Evolutionary conservation across 2,797 vertebrate species (phyloP), one percentile per base, ranked within the genome.

Genomic region (Anguilla pacifica): DNA sequence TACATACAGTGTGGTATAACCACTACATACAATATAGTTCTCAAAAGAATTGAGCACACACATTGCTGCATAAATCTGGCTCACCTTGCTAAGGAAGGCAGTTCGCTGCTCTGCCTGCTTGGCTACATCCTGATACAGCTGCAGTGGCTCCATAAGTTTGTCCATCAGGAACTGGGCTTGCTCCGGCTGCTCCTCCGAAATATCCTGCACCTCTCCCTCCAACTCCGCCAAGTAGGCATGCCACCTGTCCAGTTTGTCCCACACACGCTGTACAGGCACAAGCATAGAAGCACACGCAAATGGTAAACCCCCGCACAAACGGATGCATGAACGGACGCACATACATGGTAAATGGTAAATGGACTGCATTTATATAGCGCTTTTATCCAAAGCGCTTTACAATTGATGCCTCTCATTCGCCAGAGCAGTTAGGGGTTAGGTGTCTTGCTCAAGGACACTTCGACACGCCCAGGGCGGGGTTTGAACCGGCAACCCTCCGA

Each of bases 231-330:
- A 91, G 88, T 95, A 96, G 90, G 97, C 94, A 92, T 97, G 98
- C 97, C 98, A 99, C 0, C 92, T 88, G 19, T 99, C 99, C 77
- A 99, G 89, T 94, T 97, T 95, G 84, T 98, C 97, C 99, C 99
- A 99, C 64, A 97, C 95, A 88, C 91, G 92, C 98, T 99, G 94
- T 1, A 86, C 22, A 57, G 49, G 53, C 61, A 51, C 79, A 81
- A 17, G 55, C 9, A 13, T 10, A 81, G 6, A 51, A 49, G 46
- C n/a, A 49, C 35, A 67, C n/a, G 19, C 39, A 82, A 28, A 70
- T 7, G 25, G 25, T 28, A 2, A 67, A 7, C 22, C 28, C 22
- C 28, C 9, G 28, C 6, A 25, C 25, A 84, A 25, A 86, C 17
- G 59, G 7, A 61, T 13, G 55, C 9, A 64, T 70, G 61, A 13